These are phyloP conservation scores for Drosophila macrospina DNA, from an alignment of 2,888 invertebrate genomes.

Conservation along the genomic window DNA sequence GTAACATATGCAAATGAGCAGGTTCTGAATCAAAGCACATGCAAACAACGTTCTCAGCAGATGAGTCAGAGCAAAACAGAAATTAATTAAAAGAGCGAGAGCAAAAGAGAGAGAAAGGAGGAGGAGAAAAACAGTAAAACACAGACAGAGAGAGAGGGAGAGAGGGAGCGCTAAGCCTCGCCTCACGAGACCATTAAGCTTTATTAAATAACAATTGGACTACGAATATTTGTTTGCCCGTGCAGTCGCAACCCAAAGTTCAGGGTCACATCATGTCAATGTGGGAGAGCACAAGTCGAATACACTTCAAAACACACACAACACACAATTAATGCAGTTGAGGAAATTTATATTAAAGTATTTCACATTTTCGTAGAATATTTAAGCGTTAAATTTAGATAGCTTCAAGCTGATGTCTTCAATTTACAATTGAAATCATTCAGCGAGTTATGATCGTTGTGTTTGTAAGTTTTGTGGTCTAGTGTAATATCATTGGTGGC, in stretches of 20 bases:
- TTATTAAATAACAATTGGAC: conserved; percentile 58
- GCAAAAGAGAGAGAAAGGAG: background rate
- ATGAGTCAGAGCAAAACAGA: conserved; percentile 36
- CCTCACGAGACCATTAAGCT: conserved; percentile 9
- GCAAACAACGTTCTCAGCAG: background rate
- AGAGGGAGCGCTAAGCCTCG: background rate
- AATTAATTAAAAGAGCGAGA: conserved; percentile 14
- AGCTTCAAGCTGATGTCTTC: no score
- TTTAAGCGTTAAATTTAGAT: no score
- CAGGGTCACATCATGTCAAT: conserved; percentile 13
- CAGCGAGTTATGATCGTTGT: no score
- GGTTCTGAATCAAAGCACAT: conserved; percentile 20
- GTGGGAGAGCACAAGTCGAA: background rate
- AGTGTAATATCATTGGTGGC: conserved; percentile 1
- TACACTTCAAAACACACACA: background rate
- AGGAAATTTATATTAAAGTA: no score
- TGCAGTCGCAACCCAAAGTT: conserved; percentile 36
- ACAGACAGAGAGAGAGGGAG: background rate
- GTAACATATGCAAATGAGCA: conserved; percentile 61
- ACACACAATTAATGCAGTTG: background rate
- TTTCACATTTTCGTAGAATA: no score
- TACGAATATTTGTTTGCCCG: conserved; percentile 30
- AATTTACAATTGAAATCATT: no score
- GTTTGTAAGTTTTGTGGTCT: background rate
- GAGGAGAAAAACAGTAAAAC: no score